phyloP scores from a whole-genome alignment of 1,140 invertebrate species.

The Heterodera carotae region DNA sequence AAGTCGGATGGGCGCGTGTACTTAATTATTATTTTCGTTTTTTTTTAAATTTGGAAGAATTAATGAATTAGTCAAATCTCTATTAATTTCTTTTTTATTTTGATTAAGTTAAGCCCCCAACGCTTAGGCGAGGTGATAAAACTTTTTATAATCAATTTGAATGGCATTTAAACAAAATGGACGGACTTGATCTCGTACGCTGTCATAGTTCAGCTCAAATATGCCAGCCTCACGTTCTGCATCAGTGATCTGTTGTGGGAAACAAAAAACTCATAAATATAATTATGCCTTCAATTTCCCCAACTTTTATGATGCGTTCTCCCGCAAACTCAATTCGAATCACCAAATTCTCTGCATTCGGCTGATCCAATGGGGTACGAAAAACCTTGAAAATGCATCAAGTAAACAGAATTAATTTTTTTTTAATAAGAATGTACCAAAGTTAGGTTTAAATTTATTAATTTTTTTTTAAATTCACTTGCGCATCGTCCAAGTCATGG shows the following conservation, averaged over 20 bases:
- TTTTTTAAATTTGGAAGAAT: too few relatives aligned
- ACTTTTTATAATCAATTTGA: too few relatives aligned
- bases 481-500: conserved; percentile 20
- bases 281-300: background rate
- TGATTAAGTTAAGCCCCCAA: too few relatives aligned
- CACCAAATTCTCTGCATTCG: conserved; percentile 14
- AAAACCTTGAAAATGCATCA: background rate
- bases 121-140: too few relatives aligned
- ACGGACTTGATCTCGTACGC: background rate
- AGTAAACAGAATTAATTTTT: too few relatives aligned
- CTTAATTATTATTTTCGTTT: too few relatives aligned
- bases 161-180: too few relatives aligned
- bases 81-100: background rate
- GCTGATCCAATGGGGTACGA: conserved; percentile 12
- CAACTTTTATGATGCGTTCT: background rate
- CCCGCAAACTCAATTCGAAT: conserved; percentile 15
- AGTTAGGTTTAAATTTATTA: too few relatives aligned
- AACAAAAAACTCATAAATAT: background rate
- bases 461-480: too few relatives aligned
- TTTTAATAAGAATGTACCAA: too few relatives aligned
- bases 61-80: background rate
- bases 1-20: conserved; percentile 4
- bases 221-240: background rate
- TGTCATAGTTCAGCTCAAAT: conserved; percentile 6
- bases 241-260: background rate